Evolutionary conservation across 2,888 invertebrate species (phyloP).

Genomic region (Brachypterus glaber): DNA sequence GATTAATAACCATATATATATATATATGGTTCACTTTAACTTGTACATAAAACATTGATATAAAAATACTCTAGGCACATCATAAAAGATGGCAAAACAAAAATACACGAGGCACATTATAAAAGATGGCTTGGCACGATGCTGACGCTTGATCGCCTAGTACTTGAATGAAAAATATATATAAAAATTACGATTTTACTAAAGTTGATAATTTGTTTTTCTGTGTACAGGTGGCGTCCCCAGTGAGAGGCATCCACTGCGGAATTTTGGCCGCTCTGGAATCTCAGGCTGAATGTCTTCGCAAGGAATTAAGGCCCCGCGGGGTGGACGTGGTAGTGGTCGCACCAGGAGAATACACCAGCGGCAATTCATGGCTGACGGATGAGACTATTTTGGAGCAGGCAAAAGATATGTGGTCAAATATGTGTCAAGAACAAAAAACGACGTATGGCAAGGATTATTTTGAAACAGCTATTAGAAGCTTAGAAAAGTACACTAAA

Average conservation of each 20-base stretch:
- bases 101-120: too few relatives aligned
- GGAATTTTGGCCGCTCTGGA: constrained; percentile 70
- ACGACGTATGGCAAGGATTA: constrained; percentile 73
- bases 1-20: too few relatives aligned
- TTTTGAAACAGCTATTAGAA: constrained; percentile 70
- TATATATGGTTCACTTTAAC: too few relatives aligned
- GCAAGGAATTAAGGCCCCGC: constrained; percentile 56
- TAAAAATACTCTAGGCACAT: too few relatives aligned
- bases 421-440: constrained; percentile 65
- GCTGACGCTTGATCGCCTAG: too few relatives aligned
- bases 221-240: constrained; percentile 70
- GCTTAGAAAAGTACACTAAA: constrained; percentile 69
- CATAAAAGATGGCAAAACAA: too few relatives aligned
- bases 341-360: constrained; percentile 76
- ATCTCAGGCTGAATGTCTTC: constrained; percentile 67
- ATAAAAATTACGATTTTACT: too few relatives aligned
- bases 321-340: constrained; percentile 77
- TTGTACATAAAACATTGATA: too few relatives aligned
- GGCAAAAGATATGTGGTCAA: constrained; percentile 75
- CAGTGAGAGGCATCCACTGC: constrained; percentile 73
- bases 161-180: too few relatives aligned
- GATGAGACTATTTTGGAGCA: constrained; percentile 46
- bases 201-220: too few relatives aligned
- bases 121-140: too few relatives aligned
- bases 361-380: constrained; percentile 68